phyloP scores from a whole-genome alignment of 2,113 vertebrate genomes.

The Mirounga angustirostris region DNA sequence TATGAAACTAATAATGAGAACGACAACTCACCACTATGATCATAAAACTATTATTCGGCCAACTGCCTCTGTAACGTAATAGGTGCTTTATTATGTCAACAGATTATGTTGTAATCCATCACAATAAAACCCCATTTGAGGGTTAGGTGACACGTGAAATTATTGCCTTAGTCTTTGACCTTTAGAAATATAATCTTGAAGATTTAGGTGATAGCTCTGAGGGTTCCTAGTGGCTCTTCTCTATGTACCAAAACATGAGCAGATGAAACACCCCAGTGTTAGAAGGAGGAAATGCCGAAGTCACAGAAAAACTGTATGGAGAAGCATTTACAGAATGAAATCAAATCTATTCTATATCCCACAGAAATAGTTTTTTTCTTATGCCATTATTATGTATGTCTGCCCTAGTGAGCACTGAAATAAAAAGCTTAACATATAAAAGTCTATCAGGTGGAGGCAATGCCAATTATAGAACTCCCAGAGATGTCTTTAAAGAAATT shows the following conservation, averaged over 20 bases:
- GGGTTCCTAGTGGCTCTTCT: conserved; percentile 20
- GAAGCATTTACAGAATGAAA: conserved; percentile 8
- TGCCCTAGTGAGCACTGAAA: background rate
- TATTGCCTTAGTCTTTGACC: conserved; percentile 53
- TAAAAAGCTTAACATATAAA: background rate
- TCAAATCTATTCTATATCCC: background rate
- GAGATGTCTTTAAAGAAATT: conserved; percentile 38
- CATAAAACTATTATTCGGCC: conserved; percentile 61
- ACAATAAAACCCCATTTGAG: conserved; percentile 41
- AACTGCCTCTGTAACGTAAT: conserved; percentile 54
- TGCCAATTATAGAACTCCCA: background rate
- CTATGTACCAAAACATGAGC: background rate
- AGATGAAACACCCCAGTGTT: background rate
- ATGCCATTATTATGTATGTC: background rate
- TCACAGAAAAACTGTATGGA: background rate
- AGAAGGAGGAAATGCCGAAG: background rate
- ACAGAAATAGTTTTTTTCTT: background rate
- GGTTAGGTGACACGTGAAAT: conserved; percentile 59
- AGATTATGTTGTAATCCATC: background rate
- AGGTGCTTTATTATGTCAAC: conserved; percentile 46
- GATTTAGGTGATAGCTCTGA: conserved; percentile 37
- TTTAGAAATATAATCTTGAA: conserved; percentile 64
- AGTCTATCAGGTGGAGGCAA: background rate
- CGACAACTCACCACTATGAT: background rate
- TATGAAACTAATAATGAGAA: conserved; percentile 39